Evolutionary conservation across 2,797 vertebrate species (phyloP).

Genomic region (Neosilurus mollespiculum): DNA sequence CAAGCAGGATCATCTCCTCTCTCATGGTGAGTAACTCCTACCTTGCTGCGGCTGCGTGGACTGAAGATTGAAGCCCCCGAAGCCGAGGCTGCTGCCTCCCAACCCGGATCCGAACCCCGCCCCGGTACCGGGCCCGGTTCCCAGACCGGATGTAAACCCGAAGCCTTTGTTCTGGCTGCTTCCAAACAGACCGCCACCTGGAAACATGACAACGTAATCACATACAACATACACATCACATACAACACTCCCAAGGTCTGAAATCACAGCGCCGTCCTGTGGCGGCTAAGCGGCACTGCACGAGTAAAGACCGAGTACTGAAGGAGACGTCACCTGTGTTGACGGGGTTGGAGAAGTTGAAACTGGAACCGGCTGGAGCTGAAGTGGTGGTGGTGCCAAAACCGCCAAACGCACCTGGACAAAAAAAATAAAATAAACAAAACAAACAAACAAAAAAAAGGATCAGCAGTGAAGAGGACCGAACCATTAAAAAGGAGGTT

Average conservation of each 20-base stretch:
- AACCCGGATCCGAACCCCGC: slow-evolving; percentile 84
- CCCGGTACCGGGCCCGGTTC: slow-evolving; percentile 72
- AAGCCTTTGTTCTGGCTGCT: slow-evolving; percentile 93
- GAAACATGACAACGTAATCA: background rate
- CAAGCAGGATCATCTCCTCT: too few relatives aligned
- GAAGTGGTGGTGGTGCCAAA: slow-evolving; percentile 86
- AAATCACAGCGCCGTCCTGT: slow-evolving; percentile 47
- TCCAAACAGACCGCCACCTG: slow-evolving; percentile 84
- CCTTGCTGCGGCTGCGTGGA: slow-evolving; percentile 81
- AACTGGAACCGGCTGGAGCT: slow-evolving; percentile 76
- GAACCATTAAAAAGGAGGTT: background rate
- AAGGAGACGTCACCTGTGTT: slow-evolving; percentile 72
- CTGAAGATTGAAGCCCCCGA: slow-evolving; percentile 88
- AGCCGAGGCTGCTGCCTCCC: slow-evolving; percentile 82
- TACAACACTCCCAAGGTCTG: background rate
- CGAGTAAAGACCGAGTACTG: background rate
- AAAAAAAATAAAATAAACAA: background rate
- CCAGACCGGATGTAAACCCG: slow-evolving; percentile 88
- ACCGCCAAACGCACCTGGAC: slow-evolving; percentile 86
- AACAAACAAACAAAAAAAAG: too few relatives aligned
- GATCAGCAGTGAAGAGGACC: background rate
- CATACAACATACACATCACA: background rate
- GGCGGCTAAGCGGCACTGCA: slow-evolving; percentile 17
- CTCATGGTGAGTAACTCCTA: slow-evolving; percentile 45
- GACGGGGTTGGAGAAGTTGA: slow-evolving; percentile 87